Evolutionary conservation across 2,797 vertebrate species (phyloP), one percentile per base, ranked within the genome.

Genomic region (Ciconia nigra): DNA sequence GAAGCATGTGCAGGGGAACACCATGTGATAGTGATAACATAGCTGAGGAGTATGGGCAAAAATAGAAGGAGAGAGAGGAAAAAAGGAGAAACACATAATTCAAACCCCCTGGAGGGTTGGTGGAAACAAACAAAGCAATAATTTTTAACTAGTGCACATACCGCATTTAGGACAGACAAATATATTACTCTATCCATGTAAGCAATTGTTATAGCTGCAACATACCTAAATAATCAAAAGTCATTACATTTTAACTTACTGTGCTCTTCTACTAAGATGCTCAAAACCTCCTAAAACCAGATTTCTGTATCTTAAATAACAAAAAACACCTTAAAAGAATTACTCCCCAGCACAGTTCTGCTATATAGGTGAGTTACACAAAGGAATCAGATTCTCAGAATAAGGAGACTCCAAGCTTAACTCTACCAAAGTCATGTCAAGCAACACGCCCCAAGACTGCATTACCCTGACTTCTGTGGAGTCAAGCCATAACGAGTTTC

Each of bases 1-100:
- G 79, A 94, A 95, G 44, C 84, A 63, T 10, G 41, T 93, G 89
- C 87, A 93, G 74, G 87, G 78, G 49, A 94, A 87, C 63, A 87
- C 81, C 71, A 70, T 52, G 74, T 54, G 67, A 89, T 20, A 42
- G 47, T 44, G 71, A 41, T 42, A 91, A 86, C 2, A 1, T 8
- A 71, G 44, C 31, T 73, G 28, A 92, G n/a, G 26, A 89, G 26
- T 41, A 89, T 0, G 8, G 31, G 70, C 70, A 82, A 86, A 94
- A 96, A 91, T 14, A 94, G 62, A 26, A 62, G 35, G 57, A 86
- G 54, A 76, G 76, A 74, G 13, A 20, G 4, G 0, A 13, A 16
- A 76, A 78, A 67, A 22, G 6, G 49, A n/a, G 39, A 44, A n/a
- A 49, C 7, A 46, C 15, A 35, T 10, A 54, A 65, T 28, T 37